A percentile compares a stretch with the other conserved stretches of the same genome.
Conservation (phyloP, 2,113 vertebrate species). For the Bungarus multicinctus region DNA sequence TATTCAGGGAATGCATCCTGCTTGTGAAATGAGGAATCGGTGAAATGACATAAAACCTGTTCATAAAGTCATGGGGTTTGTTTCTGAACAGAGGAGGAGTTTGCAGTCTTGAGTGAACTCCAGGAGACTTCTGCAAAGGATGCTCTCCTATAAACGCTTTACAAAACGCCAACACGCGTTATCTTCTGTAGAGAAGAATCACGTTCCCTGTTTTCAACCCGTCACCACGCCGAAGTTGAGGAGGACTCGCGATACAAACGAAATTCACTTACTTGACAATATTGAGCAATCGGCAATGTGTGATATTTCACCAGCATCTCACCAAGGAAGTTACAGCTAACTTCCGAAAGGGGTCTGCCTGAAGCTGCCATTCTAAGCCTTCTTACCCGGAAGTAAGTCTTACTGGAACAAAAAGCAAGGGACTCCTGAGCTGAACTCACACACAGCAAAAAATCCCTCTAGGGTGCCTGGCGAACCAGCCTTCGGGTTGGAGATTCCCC, state of each 20-base stretch:
- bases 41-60: not conserved
- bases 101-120: not conserved
- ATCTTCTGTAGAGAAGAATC: not conserved
- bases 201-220: not conserved
- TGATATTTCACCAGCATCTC: not conserved
- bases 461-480: not conserved
- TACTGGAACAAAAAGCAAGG: not conserved
- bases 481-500: not conserved
- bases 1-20: not conserved
- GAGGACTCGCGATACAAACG: not conserved
- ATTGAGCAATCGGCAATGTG: too few species aligned
- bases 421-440: not conserved
- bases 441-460: not conserved
- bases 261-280: not conserved
- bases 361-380: not conserved
- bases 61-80: not conserved
- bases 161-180: not conserved
- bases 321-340: not conserved
- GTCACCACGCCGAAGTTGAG: too few species aligned
- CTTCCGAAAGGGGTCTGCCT: not conserved
- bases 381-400: not conserved
- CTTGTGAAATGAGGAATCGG: not conserved
- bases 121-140: slow-evolving; percentile 7
- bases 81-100: not conserved
- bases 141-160: not conserved